A percentile compares a stretch with the other conserved stretches of the same genome.
Evolutionary conservation across 64 coral and sea anemone genomes (phyloP).

Genomic region (Montipora capricornis): DNA sequence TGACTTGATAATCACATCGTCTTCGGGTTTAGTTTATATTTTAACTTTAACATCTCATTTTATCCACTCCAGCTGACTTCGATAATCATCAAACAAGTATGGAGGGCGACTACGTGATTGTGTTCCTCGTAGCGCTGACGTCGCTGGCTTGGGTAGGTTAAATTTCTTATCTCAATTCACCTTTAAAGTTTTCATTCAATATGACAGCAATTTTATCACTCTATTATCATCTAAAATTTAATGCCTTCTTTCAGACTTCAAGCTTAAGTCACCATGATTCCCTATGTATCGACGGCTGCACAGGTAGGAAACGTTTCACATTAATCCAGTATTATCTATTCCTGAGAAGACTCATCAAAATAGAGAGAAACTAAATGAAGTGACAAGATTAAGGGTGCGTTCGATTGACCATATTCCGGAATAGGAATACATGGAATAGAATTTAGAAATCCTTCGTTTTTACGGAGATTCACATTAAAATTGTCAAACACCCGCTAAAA

Average conservation of each 20-base stretch:
- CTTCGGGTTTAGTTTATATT: background rate
- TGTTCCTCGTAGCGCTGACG: background rate
- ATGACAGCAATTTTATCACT: too few relatives aligned
- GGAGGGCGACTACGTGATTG: background rate
- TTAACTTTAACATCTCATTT: background rate
- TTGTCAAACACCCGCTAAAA: too few relatives aligned
- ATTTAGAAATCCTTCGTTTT: too few relatives aligned
- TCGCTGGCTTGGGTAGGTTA: background rate
- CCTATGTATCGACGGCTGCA: background rate
- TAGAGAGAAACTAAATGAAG: too few relatives aligned
- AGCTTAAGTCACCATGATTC: background rate
- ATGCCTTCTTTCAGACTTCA: background rate
- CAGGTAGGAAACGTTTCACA: background rate
- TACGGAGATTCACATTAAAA: too few relatives aligned
- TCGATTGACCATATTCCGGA: too few relatives aligned
- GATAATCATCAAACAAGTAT: background rate
- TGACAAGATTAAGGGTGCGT: too few relatives aligned
- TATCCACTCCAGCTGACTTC: background rate
- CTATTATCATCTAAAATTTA: background rate
- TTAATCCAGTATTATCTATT: background rate
- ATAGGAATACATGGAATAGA: too few relatives aligned
- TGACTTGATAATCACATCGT: background rate
- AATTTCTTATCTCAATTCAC: background rate
- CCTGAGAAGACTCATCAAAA: too few relatives aligned
- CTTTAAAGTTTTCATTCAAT: too few relatives aligned